Base-by-base conservation (phyloP, 2,888 invertebrate species). In the Zygothrica quintamaculata region DNA sequence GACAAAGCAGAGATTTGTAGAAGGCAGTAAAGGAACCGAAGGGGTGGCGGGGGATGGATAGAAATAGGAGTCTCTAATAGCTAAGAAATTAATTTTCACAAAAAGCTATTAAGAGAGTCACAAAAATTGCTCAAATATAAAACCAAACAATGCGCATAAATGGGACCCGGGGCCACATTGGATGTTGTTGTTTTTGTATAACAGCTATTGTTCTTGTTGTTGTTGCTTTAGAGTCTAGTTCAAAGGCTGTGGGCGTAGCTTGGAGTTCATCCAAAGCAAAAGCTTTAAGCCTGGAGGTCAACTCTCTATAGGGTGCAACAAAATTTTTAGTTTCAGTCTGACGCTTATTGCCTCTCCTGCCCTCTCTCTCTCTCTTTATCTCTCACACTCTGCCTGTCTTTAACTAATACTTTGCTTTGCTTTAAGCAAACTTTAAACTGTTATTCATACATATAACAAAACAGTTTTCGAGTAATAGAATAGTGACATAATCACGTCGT, bases 81-180 rank as follows among this genome's bases (percentile, higher is more conserved):
- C 80, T 62, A 80, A 80, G 84, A 81, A 81, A 81, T 81, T 81
- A 81, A 81, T 81, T 81, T 84, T 84, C 84, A 77, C 70, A 75
- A 75, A 80, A 81, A 77, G 75, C 80, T 71, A 81, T 84, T 84
- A 81, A 80, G 80, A 77, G 75, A 81, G 80, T 80, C 84, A 80
- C 77, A 80, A 84, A 82, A 80, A 84, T 82, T 73, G 65, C 80
- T 73, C 75, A 70, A 80, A 84, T 80, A 84, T 75, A 84, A 84
- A 81, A 81, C 80, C 77, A 84, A 81, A 84, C 80, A 81, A 81
- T 73, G 77, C 62, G 68, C 73, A 77, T 61, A 61, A 77, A 56
- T 56, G 64, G 15, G 39, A 3, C n/a, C 2, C 5, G 16, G 25
- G 9, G 22, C n/a, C 0, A 3, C 29, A 29, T 7, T 5, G 29